Percentiles rank a stretch among this genome's conserved stretches.
These are phyloP conservation scores for Pomacea canaliculata DNA, from an alignment of 2,888 invertebrate species.

Conservation along the genomic window DNA sequence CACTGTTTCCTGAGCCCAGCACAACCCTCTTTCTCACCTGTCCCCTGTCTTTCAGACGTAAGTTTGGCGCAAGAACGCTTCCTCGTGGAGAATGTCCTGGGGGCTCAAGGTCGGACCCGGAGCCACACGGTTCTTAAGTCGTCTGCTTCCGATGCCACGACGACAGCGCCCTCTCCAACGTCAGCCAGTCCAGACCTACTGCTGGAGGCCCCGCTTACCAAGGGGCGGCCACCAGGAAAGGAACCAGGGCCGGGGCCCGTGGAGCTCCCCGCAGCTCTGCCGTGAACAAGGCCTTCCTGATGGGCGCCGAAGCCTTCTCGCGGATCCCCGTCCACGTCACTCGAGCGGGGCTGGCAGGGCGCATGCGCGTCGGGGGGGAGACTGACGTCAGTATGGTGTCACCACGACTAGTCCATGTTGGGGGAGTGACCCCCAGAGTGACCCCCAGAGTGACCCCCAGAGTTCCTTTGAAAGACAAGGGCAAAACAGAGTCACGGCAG, in stretches of 20 bases:
- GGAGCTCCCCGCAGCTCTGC: background rate
- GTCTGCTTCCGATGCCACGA: background rate
- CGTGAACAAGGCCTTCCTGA: slow-evolving; percentile 25
- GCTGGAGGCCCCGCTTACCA: slow-evolving; percentile 1
- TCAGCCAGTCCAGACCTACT: slow-evolving; percentile 22
- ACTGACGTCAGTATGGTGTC: slow-evolving; percentile 7
- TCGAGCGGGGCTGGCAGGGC: background rate
- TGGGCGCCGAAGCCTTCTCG: slow-evolving; percentile 23
- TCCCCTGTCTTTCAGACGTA: slow-evolving; percentile 1
- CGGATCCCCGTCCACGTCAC: slow-evolving; percentile 5
- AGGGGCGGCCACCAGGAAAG: background rate
- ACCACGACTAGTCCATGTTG: slow-evolving; percentile 22
- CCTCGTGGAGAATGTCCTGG: slow-evolving; percentile 20
- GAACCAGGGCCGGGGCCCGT: background rate
- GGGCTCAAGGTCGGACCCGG: background rate
- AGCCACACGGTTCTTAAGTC: background rate
- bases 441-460: slow-evolving; percentile 11
- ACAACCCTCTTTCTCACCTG: too few species aligned
- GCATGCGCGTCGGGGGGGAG: background rate
- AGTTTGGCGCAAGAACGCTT: slow-evolving; percentile 14
- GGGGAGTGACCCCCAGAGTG: slow-evolving; percentile 18
- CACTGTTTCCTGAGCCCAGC: too few species aligned
- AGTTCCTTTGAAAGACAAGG: slow-evolving; percentile 3
- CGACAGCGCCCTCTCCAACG: slow-evolving; percentile 1
- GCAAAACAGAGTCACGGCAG: slow-evolving; percentile 19